These are phyloP conservation scores for Synanthedon andrenaeformis DNA, from an alignment of 2,888 invertebrate genomes.

Conservation along the genomic window DNA sequence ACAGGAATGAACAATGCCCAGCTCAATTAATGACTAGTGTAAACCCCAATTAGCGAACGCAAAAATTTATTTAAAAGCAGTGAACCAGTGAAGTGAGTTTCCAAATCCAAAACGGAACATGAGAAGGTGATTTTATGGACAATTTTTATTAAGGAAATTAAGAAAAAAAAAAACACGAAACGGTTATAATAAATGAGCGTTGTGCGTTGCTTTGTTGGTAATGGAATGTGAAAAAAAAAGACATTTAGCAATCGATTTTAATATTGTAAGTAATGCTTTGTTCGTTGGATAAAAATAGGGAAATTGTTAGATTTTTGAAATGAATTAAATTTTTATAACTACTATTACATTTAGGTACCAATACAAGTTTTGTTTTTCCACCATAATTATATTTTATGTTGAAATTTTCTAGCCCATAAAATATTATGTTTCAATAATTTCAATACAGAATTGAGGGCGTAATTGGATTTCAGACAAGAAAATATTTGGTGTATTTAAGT, in stretches of 20 bases:
- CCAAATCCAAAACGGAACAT: conserved; percentile 32
- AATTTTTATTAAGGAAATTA: conserved; percentile 27
- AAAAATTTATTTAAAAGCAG: conserved; percentile 23
- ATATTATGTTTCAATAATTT: too few species aligned
- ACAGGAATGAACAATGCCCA: conserved; percentile 11
- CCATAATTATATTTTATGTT: too few species aligned
- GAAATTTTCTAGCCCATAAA: too few species aligned
- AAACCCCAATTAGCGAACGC: conserved; percentile 31
- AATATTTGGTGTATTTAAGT: conserved; percentile 2
- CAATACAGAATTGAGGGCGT: too few species aligned
- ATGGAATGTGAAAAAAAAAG: conserved; percentile 41
- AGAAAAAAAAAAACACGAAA: conserved; percentile 17
- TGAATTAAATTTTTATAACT: conserved; percentile 30
- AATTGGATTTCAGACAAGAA: too few species aligned
- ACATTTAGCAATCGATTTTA: conserved; percentile 29
- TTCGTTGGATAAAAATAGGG: conserved; percentile 46
- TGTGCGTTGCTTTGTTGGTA: conserved; percentile 59
- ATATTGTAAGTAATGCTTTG: conserved; percentile 47
- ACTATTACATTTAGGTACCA: background rate
- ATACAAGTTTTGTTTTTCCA: background rate
- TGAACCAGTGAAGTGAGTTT: conserved; percentile 22
- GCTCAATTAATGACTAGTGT: conserved; percentile 27
- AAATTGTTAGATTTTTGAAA: conserved; percentile 49
- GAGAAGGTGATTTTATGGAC: conserved; percentile 63
- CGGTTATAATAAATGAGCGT: conserved; percentile 32